Evolutionary conservation across 2,888 invertebrate species (phyloP).

Genomic region (Sesamia inferens): DNA sequence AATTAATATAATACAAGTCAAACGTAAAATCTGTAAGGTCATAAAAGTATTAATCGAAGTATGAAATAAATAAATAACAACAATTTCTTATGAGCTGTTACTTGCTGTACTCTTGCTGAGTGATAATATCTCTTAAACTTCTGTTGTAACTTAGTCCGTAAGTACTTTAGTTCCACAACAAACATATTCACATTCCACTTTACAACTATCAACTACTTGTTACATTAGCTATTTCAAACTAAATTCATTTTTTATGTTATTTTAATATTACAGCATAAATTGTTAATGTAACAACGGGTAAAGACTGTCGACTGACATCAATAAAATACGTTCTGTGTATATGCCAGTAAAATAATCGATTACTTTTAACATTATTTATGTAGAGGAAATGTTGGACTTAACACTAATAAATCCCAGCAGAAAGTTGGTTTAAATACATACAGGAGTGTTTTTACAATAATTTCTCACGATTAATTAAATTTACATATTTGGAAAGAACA

Average conservation of each 20-base stretch:
- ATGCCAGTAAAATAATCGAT: too few species aligned
- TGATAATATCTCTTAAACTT: constrained; percentile 36
- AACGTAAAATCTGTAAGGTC: background rate
- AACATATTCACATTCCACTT: constrained; percentile 41
- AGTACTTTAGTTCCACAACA: constrained; percentile 42
- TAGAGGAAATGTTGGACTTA: background rate
- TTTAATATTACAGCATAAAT: too few species aligned
- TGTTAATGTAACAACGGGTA: too few species aligned
- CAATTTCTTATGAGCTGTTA: constrained; percentile 32
- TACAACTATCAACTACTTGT: constrained; percentile 18
- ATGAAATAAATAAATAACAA: constrained; percentile 26
- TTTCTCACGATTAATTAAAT: background rate
- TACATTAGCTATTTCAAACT: constrained; percentile 1
- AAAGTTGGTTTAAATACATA: background rate
- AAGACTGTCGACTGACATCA: too few species aligned
- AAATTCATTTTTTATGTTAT: too few species aligned
- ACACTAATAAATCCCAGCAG: background rate
- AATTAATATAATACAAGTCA: background rate
- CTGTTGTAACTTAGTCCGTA: constrained; percentile 17
- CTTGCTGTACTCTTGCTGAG: constrained; percentile 16
- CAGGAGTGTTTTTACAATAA: too few species aligned
- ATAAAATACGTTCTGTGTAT: too few species aligned
- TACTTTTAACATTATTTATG: constrained; percentile 5
- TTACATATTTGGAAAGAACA: background rate
- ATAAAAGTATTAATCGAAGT: constrained; percentile 6